Conservation (phyloP, 1,140 invertebrate species). For the Harpegnathos saltator region DNA sequence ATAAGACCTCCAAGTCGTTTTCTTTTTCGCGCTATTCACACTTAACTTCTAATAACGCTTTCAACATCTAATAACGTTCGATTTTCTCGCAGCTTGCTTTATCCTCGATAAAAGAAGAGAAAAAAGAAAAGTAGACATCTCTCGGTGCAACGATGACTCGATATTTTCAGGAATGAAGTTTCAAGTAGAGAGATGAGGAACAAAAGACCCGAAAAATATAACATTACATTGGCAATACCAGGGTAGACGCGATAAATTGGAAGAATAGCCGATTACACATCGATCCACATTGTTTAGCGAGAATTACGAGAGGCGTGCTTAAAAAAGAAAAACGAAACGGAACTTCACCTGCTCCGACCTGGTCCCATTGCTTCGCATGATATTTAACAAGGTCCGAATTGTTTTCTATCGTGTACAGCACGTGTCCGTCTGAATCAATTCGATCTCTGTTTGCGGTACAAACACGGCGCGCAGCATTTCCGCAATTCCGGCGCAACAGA, state of each 20-base stretch:
- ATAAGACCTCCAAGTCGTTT: conserved; percentile 22
- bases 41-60: conserved; percentile 11
- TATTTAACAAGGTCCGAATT: conserved; percentile 57
- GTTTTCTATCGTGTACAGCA: conserved; percentile 46
- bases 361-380: conserved; percentile 25
- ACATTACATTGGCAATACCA: background rate
- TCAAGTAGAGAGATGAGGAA: background rate
- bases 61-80: background rate
- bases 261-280: background rate
- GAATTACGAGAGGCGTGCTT: background rate
- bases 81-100: background rate
- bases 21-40: conserved; percentile 5
- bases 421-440: conserved; percentile 45
- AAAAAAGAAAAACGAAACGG: background rate
- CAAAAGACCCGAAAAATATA: background rate
- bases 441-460: conserved; percentile 56
- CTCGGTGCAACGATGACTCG: background rate
- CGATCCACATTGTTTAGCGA: conserved; percentile 8
- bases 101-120: no score
- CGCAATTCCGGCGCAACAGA: conserved; percentile 53
- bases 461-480: conserved; percentile 30
- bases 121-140: no score
- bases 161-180: background rate
- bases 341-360: conserved; percentile 27
- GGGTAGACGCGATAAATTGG: background rate